phyloP scores from a whole-genome alignment of 2,797 vertebrate species.

The Falco cherrug region DNA sequence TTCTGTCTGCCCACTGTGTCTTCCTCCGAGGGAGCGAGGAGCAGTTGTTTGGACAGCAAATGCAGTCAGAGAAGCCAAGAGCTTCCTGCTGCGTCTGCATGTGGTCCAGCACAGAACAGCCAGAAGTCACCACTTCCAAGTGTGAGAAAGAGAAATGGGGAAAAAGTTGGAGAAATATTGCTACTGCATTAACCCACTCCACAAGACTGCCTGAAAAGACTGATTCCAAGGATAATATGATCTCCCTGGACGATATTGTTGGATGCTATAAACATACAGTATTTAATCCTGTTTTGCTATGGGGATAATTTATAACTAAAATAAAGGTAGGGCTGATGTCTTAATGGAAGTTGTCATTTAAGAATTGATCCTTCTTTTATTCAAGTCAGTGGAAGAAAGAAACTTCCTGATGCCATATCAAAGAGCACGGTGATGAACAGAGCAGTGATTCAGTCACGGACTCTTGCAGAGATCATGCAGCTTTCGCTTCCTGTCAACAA shows the following conservation, averaged over 20 bases:
- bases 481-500: conserved; percentile 8
- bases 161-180: neutral
- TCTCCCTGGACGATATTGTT: neutral
- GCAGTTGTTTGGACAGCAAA: conserved; percentile 45
- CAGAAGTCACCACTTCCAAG: conserved; percentile 34
- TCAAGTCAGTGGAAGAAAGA: neutral
- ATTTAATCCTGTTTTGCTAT: neutral
- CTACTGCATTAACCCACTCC: neutral
- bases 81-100: conserved; percentile 36
- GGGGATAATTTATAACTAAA: neutral
- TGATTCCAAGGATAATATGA: neutral
- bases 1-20: neutral
- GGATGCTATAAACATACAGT: neutral
- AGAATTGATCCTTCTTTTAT: neutral
- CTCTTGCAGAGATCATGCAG: neutral
- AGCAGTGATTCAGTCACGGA: neutral
- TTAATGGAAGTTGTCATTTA: neutral
- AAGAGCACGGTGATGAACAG: neutral
- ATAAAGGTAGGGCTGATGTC: neutral
- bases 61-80: conserved; percentile 31
- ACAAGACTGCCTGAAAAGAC: neutral
- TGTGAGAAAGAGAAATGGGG: neutral
- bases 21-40: neutral
- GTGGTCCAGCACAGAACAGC: conserved; percentile 22
- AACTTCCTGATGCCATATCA: neutral